Evolutionary conservation across 2,888 invertebrate genomes (phyloP).

Genomic region (Nezara viridula): DNA sequence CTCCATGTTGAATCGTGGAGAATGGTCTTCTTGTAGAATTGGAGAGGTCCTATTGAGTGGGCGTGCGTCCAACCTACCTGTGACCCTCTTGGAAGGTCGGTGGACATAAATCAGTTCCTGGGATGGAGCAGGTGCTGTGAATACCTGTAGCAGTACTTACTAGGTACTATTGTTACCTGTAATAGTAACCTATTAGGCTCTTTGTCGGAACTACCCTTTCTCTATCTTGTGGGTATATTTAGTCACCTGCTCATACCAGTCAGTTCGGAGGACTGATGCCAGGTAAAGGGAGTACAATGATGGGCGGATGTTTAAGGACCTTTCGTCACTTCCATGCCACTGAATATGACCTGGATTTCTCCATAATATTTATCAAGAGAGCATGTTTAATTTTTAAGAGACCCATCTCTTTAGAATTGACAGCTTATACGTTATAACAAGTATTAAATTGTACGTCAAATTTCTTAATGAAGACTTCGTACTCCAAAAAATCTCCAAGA

Average conservation of each 20-base stretch:
- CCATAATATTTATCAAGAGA: not conserved
- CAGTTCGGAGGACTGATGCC: not conserved
- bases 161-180: conserved; percentile 12
- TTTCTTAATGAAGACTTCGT: too few relatives aligned
- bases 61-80: conserved; percentile 31
- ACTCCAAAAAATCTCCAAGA: too few relatives aligned
- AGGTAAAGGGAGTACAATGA: not conserved
- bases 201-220: conserved; percentile 43
- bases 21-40: not conserved
- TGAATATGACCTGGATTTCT: not conserved
- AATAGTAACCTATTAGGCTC: conserved; percentile 6
- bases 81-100: conserved; percentile 26
- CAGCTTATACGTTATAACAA: too few relatives aligned
- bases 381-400: not conserved
- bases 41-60: conserved; percentile 13
- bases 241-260: conserved; percentile 18
- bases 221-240: not conserved
- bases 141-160: not conserved
- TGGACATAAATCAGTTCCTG: conserved; percentile 13
- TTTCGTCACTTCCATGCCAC: not conserved
- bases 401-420: too few relatives aligned
- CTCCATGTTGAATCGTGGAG: not conserved
- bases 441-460: not conserved
- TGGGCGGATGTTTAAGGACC: not conserved
- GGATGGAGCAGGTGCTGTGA: conserved; percentile 9